Evolutionary conservation across 2,888 invertebrate genomes (phyloP).

Genomic region (Heliconius ismenius): DNA sequence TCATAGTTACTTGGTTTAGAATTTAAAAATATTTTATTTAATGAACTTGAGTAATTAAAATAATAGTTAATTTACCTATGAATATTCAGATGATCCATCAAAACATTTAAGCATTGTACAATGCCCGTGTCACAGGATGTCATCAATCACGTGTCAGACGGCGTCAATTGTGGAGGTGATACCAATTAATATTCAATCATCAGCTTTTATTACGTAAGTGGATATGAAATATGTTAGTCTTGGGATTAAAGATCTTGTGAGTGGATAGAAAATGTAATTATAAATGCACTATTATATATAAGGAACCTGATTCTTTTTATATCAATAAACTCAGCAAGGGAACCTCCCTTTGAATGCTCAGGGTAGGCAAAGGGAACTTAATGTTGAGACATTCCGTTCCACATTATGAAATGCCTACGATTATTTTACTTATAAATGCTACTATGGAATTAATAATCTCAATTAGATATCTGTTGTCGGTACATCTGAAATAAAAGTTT

Average conservation of each 20-base stretch:
- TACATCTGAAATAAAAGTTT: neutral
- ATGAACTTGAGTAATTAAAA: neutral
- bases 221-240: slow-evolving; percentile 14
- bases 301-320: too few species aligned
- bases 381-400: too few species aligned
- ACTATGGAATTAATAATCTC: neutral
- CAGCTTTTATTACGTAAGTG: slow-evolving; percentile 30
- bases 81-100: slow-evolving; percentile 30
- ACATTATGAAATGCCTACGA: neutral
- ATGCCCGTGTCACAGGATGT: slow-evolving; percentile 53
- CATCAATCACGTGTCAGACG: slow-evolving; percentile 59
- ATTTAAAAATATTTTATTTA: neutral
- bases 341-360: too few species aligned
- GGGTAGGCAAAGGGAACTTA: too few species aligned
- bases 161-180: slow-evolving; percentile 50
- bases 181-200: slow-evolving; percentile 47
- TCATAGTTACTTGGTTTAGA: too few species aligned
- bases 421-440: neutral
- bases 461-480: neutral
- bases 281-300: neutral
- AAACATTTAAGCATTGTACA: slow-evolving; percentile 20
- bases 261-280: neutral
- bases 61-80: slow-evolving; percentile 15
- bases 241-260: neutral
- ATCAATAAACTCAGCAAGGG: too few species aligned